phyloP scores from a whole-genome alignment of 2,888 invertebrate genomes.

The Phragmatobia fuliginosa region DNA sequence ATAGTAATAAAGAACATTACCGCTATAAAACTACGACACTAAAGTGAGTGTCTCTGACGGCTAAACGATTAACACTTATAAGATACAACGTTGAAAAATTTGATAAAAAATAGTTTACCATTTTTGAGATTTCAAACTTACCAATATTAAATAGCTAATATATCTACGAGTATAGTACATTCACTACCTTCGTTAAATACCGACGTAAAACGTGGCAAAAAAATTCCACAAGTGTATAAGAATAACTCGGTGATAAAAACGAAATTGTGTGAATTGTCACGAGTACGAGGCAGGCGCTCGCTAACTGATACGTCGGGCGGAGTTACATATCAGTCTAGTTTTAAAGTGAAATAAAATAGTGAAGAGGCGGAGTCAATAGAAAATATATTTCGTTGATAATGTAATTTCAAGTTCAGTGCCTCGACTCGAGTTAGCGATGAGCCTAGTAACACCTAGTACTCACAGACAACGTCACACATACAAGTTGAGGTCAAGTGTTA shows the following conservation, averaged over 20 bases:
- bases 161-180: conserved; percentile 41
- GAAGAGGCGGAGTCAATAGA: not conserved
- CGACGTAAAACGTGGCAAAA: conserved; percentile 48
- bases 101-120: conserved; percentile 64
- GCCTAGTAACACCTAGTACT: not conserved
- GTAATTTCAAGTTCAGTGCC: not conserved
- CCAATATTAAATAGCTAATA: conserved; percentile 39
- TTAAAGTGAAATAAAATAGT: not conserved
- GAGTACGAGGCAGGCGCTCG: conserved; percentile 3
- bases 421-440: not conserved
- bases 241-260: conserved; percentile 41
- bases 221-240: conserved; percentile 50
- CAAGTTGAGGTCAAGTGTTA: not conserved
- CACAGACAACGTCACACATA: conserved; percentile 1
- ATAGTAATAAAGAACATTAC: not conserved
- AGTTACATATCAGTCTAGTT: not conserved
- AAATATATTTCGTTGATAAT: not conserved
- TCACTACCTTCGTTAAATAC: conserved; percentile 33
- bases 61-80: conserved; percentile 50
- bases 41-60: conserved; percentile 18
- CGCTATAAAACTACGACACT: conserved; percentile 22
- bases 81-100: conserved; percentile 62
- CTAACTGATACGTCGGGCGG: not conserved
- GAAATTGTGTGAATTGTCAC: conserved; percentile 7
- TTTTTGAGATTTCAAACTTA: conserved; percentile 59